Percentiles rank a stretch among this genome's conserved stretches.
Conservation (phyloP, 1,140 invertebrate species). For the Cherax destructor region DNA sequence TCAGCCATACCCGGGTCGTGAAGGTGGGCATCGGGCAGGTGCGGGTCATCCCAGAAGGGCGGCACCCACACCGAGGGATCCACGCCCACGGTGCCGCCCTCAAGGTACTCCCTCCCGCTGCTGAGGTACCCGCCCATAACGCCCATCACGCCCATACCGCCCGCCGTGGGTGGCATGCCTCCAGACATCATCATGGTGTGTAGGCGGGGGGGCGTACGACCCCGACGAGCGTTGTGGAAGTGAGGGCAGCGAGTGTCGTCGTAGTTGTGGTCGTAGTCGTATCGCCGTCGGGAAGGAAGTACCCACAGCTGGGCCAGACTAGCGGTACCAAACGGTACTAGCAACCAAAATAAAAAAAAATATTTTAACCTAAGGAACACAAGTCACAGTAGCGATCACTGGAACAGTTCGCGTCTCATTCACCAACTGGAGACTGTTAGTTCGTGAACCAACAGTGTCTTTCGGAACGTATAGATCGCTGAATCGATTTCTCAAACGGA, state of each 20-base stretch:
- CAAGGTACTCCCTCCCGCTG: slow-evolving; percentile 48
- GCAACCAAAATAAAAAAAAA: background rate
- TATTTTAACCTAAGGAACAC: background rate
- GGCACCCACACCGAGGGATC: slow-evolving; percentile 60
- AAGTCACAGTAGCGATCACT: too few relatives aligned
- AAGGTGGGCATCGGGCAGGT: slow-evolving; percentile 45
- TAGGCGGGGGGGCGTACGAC: background rate
- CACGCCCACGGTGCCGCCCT: slow-evolving; percentile 41
- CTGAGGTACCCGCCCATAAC: slow-evolving; percentile 56
- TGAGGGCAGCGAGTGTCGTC: background rate
- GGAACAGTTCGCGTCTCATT: too few relatives aligned
- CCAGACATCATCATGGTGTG: slow-evolving; percentile 64
- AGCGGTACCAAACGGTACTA: background rate
- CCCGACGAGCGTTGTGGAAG: background rate
- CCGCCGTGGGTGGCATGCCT: slow-evolving; percentile 63
- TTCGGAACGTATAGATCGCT: too few relatives aligned
- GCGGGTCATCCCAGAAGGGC: slow-evolving; percentile 61
- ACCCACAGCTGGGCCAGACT: background rate
- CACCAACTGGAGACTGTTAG: too few relatives aligned
- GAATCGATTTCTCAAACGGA: too few relatives aligned
- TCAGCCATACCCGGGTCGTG: slow-evolving; percentile 53
- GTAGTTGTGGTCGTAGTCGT: background rate
- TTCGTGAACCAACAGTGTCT: too few relatives aligned
- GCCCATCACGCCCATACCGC: slow-evolving; percentile 56
- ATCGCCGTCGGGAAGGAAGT: background rate